Conservation (phyloP, 2,113 vertebrate species). For the Lathamus discolor region DNA sequence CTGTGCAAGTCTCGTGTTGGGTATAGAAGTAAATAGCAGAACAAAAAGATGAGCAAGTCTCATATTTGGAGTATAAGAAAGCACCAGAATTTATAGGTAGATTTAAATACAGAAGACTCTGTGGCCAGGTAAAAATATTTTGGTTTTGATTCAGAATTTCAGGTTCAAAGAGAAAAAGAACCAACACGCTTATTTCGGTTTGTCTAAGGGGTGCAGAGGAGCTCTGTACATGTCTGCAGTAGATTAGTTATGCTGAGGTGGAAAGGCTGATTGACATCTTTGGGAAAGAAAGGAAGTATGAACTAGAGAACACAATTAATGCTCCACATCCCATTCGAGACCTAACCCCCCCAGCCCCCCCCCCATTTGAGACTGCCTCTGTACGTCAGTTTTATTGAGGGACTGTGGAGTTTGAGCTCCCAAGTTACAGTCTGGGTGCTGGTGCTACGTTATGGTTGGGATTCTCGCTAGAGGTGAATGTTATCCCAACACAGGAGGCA, state of each 20-base stretch:
- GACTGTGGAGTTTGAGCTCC: not conserved
- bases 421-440: fast-evolving
- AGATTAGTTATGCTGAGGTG: not conserved
- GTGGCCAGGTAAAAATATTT: not conserved
- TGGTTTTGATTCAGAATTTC: not conserved
- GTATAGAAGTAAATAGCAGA: not conserved
- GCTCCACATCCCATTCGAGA: too few relatives aligned
- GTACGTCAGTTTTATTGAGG: too few relatives aligned
- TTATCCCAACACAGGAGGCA: not conserved
- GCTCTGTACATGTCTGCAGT: fast-evolving
- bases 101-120: not conserved
- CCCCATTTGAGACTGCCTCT: too few relatives aligned
- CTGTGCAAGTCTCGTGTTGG: not conserved
- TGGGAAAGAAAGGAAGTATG: not conserved
- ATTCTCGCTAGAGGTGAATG: fast-evolving
- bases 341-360: too few relatives aligned
- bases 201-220: not conserved
- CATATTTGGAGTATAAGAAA: fast-evolving
- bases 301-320: not conserved
- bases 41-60: not conserved
- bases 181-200: not conserved
- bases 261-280: not conserved
- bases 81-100: not conserved
- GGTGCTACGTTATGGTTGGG: not conserved
- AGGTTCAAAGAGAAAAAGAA: not conserved